Conservation (phyloP, 2,113 vertebrate species). For the Dendrocopos noguchii region DNA sequence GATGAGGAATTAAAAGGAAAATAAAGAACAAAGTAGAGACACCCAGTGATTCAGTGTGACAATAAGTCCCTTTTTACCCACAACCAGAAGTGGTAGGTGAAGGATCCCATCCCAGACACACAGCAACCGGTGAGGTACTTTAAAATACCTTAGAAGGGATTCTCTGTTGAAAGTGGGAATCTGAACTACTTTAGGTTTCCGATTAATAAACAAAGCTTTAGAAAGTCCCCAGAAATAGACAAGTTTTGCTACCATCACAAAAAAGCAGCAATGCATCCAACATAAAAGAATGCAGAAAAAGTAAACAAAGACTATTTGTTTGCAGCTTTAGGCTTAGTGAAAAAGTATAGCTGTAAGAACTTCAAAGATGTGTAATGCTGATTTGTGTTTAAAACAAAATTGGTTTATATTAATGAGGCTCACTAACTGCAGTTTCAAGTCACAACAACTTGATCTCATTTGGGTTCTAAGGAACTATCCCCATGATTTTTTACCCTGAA, state of each 20-base stretch:
- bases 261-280: not conserved
- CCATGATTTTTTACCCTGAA: not conserved
- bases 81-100: not conserved
- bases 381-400: not conserved
- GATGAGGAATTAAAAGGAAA: constrained; percentile 11
- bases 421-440: not conserved
- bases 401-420: not conserved
- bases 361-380: not conserved
- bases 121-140: not conserved
- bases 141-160: not conserved
- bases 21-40: not conserved
- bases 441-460: not conserved
- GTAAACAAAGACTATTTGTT: not conserved
- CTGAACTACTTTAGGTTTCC: not conserved
- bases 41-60: not conserved
- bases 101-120: not conserved
- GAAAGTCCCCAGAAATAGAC: not conserved
- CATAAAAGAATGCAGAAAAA: constrained; percentile 4
- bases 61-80: not conserved
- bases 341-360: not conserved
- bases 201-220: not conserved
- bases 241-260: not conserved
- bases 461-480: not conserved
- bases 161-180: not conserved
- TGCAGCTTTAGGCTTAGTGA: not conserved